A percentile compares a stretch with the other conserved stretches of the same genome.
Evolutionary conservation across 2,113 vertebrate genomes (phyloP).

Genomic region (Nymphicus hollandicus): DNA sequence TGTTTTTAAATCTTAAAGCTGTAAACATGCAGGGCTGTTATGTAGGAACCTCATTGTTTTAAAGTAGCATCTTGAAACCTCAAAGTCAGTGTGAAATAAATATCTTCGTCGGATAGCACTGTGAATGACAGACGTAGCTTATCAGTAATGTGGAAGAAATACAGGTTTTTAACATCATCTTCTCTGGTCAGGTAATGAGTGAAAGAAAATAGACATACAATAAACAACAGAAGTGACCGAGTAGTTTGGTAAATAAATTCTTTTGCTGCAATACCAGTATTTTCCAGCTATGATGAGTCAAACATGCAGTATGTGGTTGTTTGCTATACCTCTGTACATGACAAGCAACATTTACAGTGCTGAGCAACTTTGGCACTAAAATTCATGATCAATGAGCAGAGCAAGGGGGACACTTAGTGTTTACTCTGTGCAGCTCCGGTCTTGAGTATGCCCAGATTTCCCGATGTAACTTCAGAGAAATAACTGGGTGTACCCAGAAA

Average conservation of each 20-base stretch:
- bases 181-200: neutral
- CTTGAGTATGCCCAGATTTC: neutral
- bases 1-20: conserved; percentile 6
- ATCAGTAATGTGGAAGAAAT: neutral
- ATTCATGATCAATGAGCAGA: neutral
- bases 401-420: neutral
- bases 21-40: neutral
- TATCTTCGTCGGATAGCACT: neutral
- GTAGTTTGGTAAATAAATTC: neutral
- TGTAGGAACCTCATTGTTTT: neutral
- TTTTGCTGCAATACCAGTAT: neutral
- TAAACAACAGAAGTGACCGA: neutral
- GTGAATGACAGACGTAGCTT: neutral
- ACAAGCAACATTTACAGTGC: neutral
- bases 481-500: neutral
- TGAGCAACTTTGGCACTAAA: neutral
- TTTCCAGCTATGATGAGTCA: neutral
- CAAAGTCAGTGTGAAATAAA: neutral
- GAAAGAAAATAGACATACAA: neutral
- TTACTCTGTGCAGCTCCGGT: neutral
- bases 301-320: neutral
- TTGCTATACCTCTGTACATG: accelerated
- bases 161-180: neutral
- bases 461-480: neutral
- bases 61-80: neutral